A percentile compares a stretch with the other conserved stretches of the same genome.
Evolutionary conservation across 2,113 vertebrate genomes (phyloP).

Genomic region (Microcebus murinus): DNA sequence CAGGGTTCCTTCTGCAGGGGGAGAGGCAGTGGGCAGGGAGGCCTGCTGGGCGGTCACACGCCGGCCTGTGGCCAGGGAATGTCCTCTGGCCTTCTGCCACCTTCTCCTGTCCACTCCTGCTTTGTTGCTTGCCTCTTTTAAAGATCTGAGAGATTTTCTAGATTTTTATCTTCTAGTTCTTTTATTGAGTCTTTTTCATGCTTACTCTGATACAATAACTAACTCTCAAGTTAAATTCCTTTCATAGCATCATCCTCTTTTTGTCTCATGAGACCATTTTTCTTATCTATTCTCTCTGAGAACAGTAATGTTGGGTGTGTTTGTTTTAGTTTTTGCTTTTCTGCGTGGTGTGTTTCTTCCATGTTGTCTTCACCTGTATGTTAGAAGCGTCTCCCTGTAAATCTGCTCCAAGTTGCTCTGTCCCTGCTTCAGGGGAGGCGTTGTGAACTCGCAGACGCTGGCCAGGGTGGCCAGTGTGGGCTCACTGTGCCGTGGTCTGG

Average conservation of each 20-base stretch:
- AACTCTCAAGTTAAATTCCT: not conserved
- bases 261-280: not conserved
- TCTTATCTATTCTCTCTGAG: not conserved
- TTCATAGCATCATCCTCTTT: not conserved
- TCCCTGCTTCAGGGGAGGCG: not conserved
- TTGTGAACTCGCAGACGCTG: not conserved
- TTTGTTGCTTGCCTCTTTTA: not conserved
- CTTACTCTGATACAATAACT: not conserved
- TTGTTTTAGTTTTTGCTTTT: not conserved
- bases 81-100: rapidly evolving
- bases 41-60: rapidly evolving
- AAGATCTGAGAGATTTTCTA: not conserved
- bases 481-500: not conserved
- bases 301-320: not conserved
- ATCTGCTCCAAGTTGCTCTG: not conserved
- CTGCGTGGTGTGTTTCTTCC: not conserved
- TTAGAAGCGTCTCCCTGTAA: not conserved
- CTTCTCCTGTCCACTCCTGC: not conserved
- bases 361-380: not conserved
- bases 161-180: not conserved
- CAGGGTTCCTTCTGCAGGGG: not conserved
- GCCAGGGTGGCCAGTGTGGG: not conserved
- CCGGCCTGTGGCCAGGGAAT: not conserved
- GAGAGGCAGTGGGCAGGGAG: no score
- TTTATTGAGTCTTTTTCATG: not conserved